phyloP scores from a whole-genome alignment of 2,888 invertebrate genomes.

The Mimachlamys varia region DNA sequence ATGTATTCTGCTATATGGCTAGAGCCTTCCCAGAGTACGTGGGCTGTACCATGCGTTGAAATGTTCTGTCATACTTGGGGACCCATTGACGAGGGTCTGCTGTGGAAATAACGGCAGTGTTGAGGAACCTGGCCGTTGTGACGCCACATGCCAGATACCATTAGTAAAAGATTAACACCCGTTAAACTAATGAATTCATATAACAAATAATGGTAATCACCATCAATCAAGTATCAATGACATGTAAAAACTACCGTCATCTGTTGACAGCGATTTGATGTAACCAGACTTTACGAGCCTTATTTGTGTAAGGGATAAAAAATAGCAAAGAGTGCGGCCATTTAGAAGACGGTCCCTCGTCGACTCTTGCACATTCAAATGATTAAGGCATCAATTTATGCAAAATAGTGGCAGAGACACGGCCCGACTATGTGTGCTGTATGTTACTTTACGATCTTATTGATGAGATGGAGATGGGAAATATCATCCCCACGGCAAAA shows the following conservation, averaged over 20 bases:
- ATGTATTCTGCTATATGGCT: neutral
- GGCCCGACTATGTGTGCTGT: slow-evolving; percentile 40
- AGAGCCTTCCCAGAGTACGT: neutral
- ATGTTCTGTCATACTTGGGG: slow-evolving; percentile 15
- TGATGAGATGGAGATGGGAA: slow-evolving; percentile 50
- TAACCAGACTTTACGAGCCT: slow-evolving; percentile 24
- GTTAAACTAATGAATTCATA: slow-evolving; percentile 11
- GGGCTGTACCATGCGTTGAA: neutral
- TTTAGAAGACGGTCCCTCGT: neutral
- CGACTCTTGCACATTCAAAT: slow-evolving; percentile 39
- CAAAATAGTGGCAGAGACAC: slow-evolving; percentile 48
- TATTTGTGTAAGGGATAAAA: neutral
- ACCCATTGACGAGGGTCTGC: neutral
- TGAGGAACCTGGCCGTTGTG: neutral
- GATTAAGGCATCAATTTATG: slow-evolving; percentile 52
- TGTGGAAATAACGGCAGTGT: neutral
- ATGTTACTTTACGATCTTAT: slow-evolving; percentile 43
- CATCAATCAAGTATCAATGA: neutral
- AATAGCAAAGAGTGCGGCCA: neutral
- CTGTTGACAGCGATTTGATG: neutral
- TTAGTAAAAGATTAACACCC: neutral
- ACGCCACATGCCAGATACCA: slow-evolving; percentile 2
- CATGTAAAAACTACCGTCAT: neutral
- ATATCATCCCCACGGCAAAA: slow-evolving; percentile 49
- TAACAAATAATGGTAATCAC: neutral